Evolutionary conservation across 2,888 invertebrate genomes (phyloP), one percentile per base, ranked within the genome.

Genomic region (Aleiodes testaceus): DNA sequence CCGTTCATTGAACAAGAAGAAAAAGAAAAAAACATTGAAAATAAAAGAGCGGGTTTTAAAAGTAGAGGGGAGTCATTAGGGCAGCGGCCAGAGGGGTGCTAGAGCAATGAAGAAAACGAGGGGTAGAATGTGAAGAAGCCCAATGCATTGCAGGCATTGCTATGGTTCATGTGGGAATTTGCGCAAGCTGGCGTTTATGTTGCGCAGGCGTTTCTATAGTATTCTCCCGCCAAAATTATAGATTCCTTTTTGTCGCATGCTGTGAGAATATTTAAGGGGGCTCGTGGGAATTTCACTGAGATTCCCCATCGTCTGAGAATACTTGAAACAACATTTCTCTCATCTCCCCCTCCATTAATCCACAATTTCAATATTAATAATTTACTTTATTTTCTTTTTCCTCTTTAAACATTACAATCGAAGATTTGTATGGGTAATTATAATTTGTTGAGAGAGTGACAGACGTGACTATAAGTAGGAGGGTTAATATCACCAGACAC

Each of bases 91-190:
- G 52, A 59, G 63, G 45, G 70, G 64, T 36, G 50, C 42, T 45
- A 59, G 55, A 52, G 30, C 20, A 59, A 47, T 64, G 52, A 67
- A 66, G 53, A 45, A 63, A 55, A 59, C 52, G 65, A 75, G 73
- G 77, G 75, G 70, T 73, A 69, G 61, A 69, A 70, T 72, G 67
- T 69, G 69, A 72, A 53, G 69, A 75, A 73, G 70, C 52, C 66
- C 63, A 50, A 69, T 75, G 74, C 3, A 26, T 26, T 73, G 73
- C 73, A 66, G 14, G 55, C 72, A 69, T 72, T 69, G 49, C 55
- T 66, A 53, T 68, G 70, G 52, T 66, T 66, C 67, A 78, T 82
- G 82, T 82, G 82, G 83, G 82, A 83, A 83, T 81, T 73, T 61
- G 73, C 74, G 81, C 82, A 81, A 82, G 82, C 82, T 81, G 82